Conservation (phyloP, 1,140 invertebrate species). For the Periplaneta americana region DNA sequence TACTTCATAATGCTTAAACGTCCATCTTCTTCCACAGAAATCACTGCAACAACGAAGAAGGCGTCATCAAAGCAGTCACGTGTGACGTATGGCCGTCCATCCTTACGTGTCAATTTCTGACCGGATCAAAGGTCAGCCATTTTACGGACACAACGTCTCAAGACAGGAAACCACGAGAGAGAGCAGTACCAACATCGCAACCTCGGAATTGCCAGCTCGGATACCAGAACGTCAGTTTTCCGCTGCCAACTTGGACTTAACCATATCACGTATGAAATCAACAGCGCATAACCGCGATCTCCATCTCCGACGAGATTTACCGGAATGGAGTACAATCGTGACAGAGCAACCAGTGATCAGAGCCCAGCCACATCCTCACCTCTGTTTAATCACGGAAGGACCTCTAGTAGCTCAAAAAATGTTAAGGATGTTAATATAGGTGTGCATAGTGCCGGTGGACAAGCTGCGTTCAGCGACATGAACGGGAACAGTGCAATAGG, state of each 20-base stretch:
- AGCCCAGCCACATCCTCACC: neutral
- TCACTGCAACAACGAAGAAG: neutral
- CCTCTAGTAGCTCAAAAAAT: neutral
- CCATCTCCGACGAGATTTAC: conserved; percentile 4
- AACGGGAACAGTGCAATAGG: conserved; percentile 53
- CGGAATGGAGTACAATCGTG: conserved; percentile 2
- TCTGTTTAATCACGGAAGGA: neutral
- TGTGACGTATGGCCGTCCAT: neutral
- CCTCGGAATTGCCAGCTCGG: neutral
- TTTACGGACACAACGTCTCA: neutral
- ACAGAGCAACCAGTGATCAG: neutral
- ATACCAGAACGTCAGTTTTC: neutral
- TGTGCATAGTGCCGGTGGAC: too few relatives aligned
- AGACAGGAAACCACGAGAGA: neutral
- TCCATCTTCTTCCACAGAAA: neutral
- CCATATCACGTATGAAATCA: neutral
- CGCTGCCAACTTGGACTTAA: neutral
- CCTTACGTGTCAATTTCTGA: neutral
- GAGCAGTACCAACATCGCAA: neutral
- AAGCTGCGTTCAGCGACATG: too few relatives aligned
- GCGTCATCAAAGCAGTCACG: neutral
- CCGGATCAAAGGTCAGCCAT: neutral
- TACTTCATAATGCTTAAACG: neutral
- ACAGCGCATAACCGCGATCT: neutral
- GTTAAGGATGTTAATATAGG: neutral